These are phyloP conservation scores for Mamestra configurata DNA, from an alignment of 1,140 invertebrate genomes.

Conservation along the genomic window DNA sequence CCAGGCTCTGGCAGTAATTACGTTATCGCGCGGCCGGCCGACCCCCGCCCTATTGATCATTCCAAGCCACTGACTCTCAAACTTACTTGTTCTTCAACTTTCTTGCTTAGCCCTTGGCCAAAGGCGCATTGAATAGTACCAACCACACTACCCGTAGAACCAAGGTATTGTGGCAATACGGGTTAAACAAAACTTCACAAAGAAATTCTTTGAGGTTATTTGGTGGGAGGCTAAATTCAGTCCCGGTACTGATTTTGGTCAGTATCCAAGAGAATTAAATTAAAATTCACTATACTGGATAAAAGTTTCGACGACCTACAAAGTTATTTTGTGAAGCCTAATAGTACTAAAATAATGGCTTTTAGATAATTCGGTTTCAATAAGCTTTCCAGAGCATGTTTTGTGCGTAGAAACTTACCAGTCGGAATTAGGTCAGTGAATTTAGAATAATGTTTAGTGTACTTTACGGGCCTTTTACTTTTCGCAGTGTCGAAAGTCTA, in stretches of 20 bases:
- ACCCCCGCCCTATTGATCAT: constrained; percentile 74
- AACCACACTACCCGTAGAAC: too few relatives aligned
- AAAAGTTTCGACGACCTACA: too few relatives aligned
- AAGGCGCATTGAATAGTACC: constrained; percentile 28
- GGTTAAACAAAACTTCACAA: constrained; percentile 8
- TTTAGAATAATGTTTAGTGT: too few relatives aligned
- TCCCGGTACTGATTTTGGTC: neutral
- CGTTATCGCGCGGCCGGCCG: constrained; percentile 69
- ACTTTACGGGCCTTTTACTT: neutral
- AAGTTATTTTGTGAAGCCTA: too few relatives aligned
- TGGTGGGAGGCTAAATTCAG: neutral
- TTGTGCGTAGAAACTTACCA: too few relatives aligned
- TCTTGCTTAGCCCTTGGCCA: constrained; percentile 3
- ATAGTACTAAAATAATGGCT: too few relatives aligned
- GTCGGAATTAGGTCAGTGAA: too few relatives aligned
- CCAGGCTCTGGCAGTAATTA: constrained; percentile 69
- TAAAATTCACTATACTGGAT: too few relatives aligned
- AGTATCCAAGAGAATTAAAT: neutral
- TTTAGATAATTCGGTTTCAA: too few relatives aligned
- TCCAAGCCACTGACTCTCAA: constrained; percentile 71
- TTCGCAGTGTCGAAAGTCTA: neutral
- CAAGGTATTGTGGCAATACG: constrained; percentile 4
- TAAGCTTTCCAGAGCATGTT: too few relatives aligned
- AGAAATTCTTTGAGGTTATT: constrained; percentile 5
- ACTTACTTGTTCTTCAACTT: constrained; percentile 62